These are phyloP conservation scores for Polydesmus complanatus DNA, from an alignment of 2,888 invertebrate genomes.

Conservation along the genomic window DNA sequence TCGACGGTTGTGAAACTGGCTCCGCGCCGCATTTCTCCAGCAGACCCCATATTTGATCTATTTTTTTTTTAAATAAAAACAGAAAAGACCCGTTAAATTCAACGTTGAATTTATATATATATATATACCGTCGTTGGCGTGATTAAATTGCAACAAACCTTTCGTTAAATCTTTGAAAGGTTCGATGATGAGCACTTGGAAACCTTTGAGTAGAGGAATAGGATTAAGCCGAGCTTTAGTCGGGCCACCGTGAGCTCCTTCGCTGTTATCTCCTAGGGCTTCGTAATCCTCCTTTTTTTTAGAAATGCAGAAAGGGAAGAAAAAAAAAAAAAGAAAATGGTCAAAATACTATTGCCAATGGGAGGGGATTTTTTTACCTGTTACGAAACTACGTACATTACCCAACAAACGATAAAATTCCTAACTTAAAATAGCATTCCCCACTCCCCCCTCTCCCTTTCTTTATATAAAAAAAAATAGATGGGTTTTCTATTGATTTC, in stretches of 20 bases:
- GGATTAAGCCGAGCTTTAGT: not conserved
- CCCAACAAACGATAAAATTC: too few species aligned
- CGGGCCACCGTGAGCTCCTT: not conserved
- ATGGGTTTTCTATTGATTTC: too few species aligned
- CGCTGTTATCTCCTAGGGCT: slow-evolving; percentile 8
- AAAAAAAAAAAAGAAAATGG: too few species aligned
- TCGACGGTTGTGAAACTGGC: not conserved
- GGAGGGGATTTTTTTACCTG: too few species aligned
- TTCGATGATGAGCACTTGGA: not conserved
- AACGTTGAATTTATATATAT: too few species aligned
- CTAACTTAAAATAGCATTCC: too few species aligned
- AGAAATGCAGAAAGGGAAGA: not conserved
- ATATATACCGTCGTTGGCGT: slow-evolving; percentile 1
- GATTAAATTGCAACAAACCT: not conserved
- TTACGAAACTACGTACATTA: too few species aligned
- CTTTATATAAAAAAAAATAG: too few species aligned
- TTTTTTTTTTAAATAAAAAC: too few species aligned
- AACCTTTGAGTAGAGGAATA: not conserved
- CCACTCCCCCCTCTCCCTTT: too few species aligned
- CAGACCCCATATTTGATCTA: slow-evolving; percentile 2
- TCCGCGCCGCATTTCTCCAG: slow-evolving; percentile 1
- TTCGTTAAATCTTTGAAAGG: not conserved
- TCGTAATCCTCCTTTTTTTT: slow-evolving; percentile 7
- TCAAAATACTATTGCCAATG: too few species aligned
- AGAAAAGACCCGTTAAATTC: too few species aligned